Percentiles rank a stretch among this genome's conserved stretches.
These are phyloP conservation scores for Danaus plexippus DNA, from an alignment of 1,140 invertebrate genomes.

Conservation along the genomic window DNA sequence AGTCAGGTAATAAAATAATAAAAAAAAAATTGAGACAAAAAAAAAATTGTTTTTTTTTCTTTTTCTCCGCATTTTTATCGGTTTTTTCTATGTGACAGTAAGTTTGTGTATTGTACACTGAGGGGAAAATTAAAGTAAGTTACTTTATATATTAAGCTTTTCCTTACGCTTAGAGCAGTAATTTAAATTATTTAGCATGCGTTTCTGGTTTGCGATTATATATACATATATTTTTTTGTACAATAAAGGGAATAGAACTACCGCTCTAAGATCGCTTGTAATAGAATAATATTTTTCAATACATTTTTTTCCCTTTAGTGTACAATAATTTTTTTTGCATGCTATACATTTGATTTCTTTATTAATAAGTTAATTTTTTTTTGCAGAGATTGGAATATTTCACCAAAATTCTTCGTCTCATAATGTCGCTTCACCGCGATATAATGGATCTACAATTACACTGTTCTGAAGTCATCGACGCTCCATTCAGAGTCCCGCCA, in stretches of 20 bases:
- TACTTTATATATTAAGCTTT: slow-evolving; percentile 45
- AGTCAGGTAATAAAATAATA: slow-evolving; percentile 70
- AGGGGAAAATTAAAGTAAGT: slow-evolving; percentile 62
- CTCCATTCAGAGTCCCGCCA: slow-evolving; percentile 33
- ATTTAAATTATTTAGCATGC: slow-evolving; percentile 27
- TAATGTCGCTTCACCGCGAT: slow-evolving; percentile 58
- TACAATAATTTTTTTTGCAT: slow-evolving; percentile 55
- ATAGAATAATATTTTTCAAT: slow-evolving; percentile 22
- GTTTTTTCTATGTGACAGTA: neutral
- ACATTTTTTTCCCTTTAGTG: slow-evolving; percentile 66
- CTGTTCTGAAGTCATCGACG: slow-evolving; percentile 29
- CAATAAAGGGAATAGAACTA: slow-evolving; percentile 62
- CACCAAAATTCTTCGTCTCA: slow-evolving; percentile 58
- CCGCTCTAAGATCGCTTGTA: slow-evolving; percentile 53
- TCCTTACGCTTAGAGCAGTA: slow-evolving; percentile 59
- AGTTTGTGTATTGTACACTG: slow-evolving; percentile 54
- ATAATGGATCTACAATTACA: slow-evolving; percentile 57
- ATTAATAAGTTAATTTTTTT: slow-evolving; percentile 13
- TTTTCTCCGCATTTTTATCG: neutral
- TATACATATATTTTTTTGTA: slow-evolving; percentile 34
- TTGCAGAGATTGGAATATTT: slow-evolving; percentile 64
- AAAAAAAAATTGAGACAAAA: slow-evolving; percentile 1
- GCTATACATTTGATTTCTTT: slow-evolving; percentile 13
- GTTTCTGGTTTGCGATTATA: slow-evolving; percentile 14
- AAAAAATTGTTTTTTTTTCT: neutral